phyloP scores from a whole-genome alignment of 1,140 invertebrate species.

The Bombus huntii region DNA sequence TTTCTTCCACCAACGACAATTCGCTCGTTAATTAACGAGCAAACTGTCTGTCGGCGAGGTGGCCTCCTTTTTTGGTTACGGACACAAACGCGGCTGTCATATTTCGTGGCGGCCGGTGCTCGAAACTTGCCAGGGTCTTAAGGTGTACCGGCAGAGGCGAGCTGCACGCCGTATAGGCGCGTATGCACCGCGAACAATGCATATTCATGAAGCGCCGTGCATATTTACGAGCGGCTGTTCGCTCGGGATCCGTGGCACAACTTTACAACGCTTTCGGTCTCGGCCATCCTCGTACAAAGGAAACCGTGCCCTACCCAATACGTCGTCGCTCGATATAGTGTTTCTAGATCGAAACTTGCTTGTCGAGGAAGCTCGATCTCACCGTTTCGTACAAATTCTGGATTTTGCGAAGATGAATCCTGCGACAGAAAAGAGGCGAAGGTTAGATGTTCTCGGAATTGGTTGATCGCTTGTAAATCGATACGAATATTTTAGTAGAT shows the following conservation, averaged over 20 bases:
- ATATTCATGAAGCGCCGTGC: slow-evolving; percentile 68
- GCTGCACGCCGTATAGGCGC: slow-evolving; percentile 43
- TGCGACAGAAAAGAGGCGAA: no score
- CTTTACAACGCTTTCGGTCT: slow-evolving; percentile 66
- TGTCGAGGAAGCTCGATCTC: background rate
- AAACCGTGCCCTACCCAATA: slow-evolving; percentile 36
- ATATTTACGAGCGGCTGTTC: slow-evolving; percentile 70
- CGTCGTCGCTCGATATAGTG: slow-evolving; percentile 29
- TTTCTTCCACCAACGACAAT: background rate
- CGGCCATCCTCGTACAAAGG: slow-evolving; percentile 57
- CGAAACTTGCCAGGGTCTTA: slow-evolving; percentile 47
- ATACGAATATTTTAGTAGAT: no score
- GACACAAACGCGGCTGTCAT: slow-evolving; percentile 45
- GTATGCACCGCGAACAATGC: slow-evolving; percentile 66
- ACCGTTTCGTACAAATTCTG: background rate
- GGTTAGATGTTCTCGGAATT: no score
- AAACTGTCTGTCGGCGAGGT: background rate
- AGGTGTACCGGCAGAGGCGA: slow-evolving; percentile 37
- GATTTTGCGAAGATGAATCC: background rate
- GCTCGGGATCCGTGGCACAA: slow-evolving; percentile 64
- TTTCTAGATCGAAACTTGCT: slow-evolving; percentile 45
- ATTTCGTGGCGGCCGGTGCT: slow-evolving; percentile 51
- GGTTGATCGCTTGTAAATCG: no score
- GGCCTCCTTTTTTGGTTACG: slow-evolving; percentile 28
- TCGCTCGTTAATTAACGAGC: slow-evolving; percentile 41